Conservation (phyloP, 2,888 invertebrate genomes). For the Kryphioiulus occultus region DNA sequence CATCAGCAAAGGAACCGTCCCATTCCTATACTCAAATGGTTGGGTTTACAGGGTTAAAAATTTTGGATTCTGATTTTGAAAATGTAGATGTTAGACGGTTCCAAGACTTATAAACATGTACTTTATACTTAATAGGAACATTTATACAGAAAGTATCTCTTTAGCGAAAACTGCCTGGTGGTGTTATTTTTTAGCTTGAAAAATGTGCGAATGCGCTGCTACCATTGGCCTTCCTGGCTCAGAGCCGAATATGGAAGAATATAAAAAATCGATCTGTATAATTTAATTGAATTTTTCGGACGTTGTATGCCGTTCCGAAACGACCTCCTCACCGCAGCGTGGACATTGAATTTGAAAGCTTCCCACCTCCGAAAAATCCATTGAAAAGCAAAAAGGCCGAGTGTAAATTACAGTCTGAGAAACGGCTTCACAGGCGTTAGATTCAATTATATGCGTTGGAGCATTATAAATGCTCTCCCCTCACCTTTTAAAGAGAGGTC, state of each 20-base stretch:
- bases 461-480: slow-evolving; percentile 35
- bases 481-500: slow-evolving; percentile 35
- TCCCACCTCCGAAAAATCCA: slow-evolving; percentile 8
- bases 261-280: neutral
- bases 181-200: too few relatives aligned
- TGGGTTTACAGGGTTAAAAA: too few relatives aligned
- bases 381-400: neutral
- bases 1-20: too few relatives aligned
- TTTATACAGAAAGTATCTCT: too few relatives aligned
- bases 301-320: neutral
- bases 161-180: too few relatives aligned
- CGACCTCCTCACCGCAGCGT: slow-evolving; percentile 35
- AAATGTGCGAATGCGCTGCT: too few relatives aligned
- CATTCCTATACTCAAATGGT: too few relatives aligned
- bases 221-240: neutral
- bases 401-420: slow-evolving; percentile 20
- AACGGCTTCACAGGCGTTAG: slow-evolving; percentile 9
- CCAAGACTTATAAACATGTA: too few relatives aligned
- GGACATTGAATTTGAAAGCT: slow-evolving; percentile 22
- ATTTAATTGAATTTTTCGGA: slow-evolving; percentile 12
- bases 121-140: too few relatives aligned
- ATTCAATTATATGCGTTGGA: slow-evolving; percentile 35
- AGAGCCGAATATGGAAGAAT: neutral
- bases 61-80: too few relatives aligned
- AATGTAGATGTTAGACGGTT: too few relatives aligned